Base-by-base conservation (phyloP, 2,113 vertebrate species). In the Mugil cephalus region DNA sequence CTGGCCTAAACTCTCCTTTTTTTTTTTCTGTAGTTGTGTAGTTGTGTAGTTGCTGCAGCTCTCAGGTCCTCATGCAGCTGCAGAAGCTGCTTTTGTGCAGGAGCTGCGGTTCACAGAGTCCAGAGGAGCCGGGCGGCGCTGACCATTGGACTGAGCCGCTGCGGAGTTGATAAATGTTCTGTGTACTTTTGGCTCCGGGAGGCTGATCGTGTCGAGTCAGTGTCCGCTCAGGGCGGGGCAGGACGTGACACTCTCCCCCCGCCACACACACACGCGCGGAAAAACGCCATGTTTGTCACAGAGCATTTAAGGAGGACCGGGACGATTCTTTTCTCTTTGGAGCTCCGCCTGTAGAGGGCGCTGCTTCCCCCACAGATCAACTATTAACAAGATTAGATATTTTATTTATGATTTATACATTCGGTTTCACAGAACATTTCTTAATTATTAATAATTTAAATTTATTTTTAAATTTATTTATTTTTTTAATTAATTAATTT, bases 231-330 rank as follows among this genome's bases (percentile, higher is more conserved):
- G 66, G 74, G 74, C 35, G 67, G 68, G 67, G 60, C 67, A 64
- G 67, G 75, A 71, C 53, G 45, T 59, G 45, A 64, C 30, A 51
- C 59, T 50, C 15, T 11, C 18, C 47, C 1, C 21, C 51, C 48
- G n/a, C n/a, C n/a, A n/a, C n/a, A n/a, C n/a, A n/a, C n/a, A 4
- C 18, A 13, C 0, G 42, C 45, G 48, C 65, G 17, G 39, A 47
- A 58, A 52, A 77, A 63, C 60, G 67, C 53, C 68, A 78, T 71
- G 68, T 78, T 71, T 52, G 52, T 61, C 53, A 45, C 59, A 24
- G 34, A n/a, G 47, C 15, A n/a, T 65, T 78, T 78, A 78, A 78
- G 75, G 75, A 39, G 53, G 75, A 59, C 67, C 34, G 60, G 40
- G 1, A 15, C n/a, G 1, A 18, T 42, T 19, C 34, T 11, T 11